phyloP scores from a whole-genome alignment of 2,888 invertebrate genomes.

The Chloroclystis v-ata region DNA sequence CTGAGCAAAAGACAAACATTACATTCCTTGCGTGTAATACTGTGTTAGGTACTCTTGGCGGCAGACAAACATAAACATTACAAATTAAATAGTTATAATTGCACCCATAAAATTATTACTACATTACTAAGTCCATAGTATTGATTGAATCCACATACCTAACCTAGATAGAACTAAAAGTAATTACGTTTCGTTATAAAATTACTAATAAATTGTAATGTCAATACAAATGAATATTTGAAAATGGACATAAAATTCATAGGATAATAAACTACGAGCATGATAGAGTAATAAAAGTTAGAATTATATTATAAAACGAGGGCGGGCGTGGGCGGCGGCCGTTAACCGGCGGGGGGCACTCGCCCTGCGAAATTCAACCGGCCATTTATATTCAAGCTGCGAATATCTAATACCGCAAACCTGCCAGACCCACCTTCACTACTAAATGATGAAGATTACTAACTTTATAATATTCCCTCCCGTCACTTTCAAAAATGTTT shows the following conservation, averaged over 20 bases:
- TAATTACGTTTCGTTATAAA: background rate
- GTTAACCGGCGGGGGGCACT: conserved; percentile 13
- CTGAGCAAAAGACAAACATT: too few species aligned
- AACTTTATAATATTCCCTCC: too few species aligned
- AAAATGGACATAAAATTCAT: conserved; percentile 29
- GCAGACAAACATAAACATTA: too few species aligned
- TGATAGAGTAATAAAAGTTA: conserved; percentile 42
- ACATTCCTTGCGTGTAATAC: too few species aligned
- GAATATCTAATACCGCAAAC: background rate
- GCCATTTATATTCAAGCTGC: background rate
- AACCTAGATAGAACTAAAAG: background rate
- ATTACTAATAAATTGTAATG: background rate
- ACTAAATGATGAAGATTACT: too few species aligned
- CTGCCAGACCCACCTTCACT: background rate
- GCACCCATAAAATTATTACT: too few species aligned
- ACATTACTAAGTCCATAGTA: too few species aligned
- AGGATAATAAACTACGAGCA: conserved; percentile 34
- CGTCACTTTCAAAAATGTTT: too few species aligned
- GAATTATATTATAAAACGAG: conserved; percentile 41
- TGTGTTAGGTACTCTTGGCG: too few species aligned
- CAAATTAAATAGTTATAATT: too few species aligned
- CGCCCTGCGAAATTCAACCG: background rate
- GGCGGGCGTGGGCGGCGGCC: conserved; percentile 19
- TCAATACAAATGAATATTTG: conserved; percentile 28
- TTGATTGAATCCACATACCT: background rate